Evolutionary conservation across 1,140 invertebrate genomes (phyloP), one percentile per base, ranked within the genome.

Genomic region (Gryllus bimaculatus): DNA sequence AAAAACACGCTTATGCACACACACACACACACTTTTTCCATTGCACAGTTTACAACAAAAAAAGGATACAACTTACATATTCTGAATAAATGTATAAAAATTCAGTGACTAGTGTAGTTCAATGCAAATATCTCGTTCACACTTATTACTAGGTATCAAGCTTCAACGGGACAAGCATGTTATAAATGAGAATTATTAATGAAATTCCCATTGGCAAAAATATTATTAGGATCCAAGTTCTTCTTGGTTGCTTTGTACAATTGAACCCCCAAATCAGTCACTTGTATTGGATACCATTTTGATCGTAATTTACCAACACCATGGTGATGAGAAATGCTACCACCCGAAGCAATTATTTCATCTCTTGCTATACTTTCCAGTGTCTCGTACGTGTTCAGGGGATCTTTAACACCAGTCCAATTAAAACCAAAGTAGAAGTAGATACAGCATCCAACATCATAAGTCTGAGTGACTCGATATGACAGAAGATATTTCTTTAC

Each of bases 351-450:
- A 15, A 99, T 86, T 80, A 99, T 98, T 87, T 98, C 97, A 81
- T 98, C 92, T 73, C 98, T 87, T 0, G 97, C 97, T 76, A 90
- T 90, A 26, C 90, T 89, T 87, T 98, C 93, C 47, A 96, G 92
- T 73, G 91, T 85, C 83, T 98, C 95, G 86, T 97, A 98, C 0
- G 92, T 86, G n/a, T 90, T 85, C 4, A 98, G 90, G 0, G 96
- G 94, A 85, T 96, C 89, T 8, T 74, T 47, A 47, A 77, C 18
- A 10, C 89, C 87, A 8, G 85, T 83, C 84, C 93, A 93, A 84
- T 95, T 96, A 86, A 98, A 97, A 0, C 91, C 98, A 88, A 99
- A 96, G 85, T 99, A 99, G 86, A 99, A 99, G 85, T 99, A 99
- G 78, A 99, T 93, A 85, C 97, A 98, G 82, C 97, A 97, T 0